A percentile compares a stretch with the other conserved stretches of the same genome.
Evolutionary conservation across 2,113 vertebrate genomes (phyloP).

Genomic region (Xyrauchen texanus): DNA sequence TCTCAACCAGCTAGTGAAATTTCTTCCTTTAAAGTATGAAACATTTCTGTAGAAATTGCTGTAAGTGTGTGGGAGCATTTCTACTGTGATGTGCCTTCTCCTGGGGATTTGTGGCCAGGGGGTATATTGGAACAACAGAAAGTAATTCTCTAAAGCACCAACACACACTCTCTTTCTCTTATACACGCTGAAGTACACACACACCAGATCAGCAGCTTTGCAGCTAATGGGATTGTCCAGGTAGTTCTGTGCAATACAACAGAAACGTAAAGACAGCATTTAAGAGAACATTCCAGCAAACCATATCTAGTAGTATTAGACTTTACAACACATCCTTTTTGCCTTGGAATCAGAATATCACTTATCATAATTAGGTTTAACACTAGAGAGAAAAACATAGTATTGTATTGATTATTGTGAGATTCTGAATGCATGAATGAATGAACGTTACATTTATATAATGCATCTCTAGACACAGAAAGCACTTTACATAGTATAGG

Average conservation of each 20-base stretch:
- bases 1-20: conserved; percentile 42
- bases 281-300: conserved; percentile 34
- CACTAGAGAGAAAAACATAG: background rate
- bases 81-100: conserved; percentile 42
- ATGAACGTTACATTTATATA: too few relatives aligned
- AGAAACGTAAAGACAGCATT: conserved; percentile 47
- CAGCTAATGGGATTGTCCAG: conserved; percentile 47
- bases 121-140: conserved; percentile 54
- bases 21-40: conserved; percentile 31
- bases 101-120: conserved; percentile 44
- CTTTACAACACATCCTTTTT: conserved; percentile 3
- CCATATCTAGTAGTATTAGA: conserved; percentile 10
- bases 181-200: conserved; percentile 36
- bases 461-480: too few relatives aligned
- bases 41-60: conserved; percentile 34
- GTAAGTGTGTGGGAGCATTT: conserved; percentile 9
- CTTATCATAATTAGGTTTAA: background rate
- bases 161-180: conserved; percentile 26
- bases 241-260: conserved; percentile 44
- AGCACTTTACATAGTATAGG: too few relatives aligned
- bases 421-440: too few relatives aligned
- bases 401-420: too few relatives aligned
- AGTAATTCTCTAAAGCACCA: conserved; percentile 50
- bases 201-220: conserved; percentile 49
- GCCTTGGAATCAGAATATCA: background rate